Conservation (phyloP, 2,888 invertebrate genomes). For the Acronicta psi region DNA sequence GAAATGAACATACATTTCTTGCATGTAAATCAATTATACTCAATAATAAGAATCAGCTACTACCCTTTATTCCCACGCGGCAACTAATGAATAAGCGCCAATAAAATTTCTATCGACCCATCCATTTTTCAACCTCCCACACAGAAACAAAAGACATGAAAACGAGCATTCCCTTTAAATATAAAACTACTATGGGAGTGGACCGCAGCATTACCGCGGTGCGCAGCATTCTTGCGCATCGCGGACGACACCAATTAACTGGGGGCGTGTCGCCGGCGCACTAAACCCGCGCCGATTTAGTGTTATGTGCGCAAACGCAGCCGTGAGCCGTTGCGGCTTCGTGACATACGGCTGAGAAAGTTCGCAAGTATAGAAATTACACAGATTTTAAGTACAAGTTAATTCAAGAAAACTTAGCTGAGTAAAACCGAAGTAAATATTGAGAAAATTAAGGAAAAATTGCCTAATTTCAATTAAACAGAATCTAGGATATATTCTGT, state of each 20-base stretch:
- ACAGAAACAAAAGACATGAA: slow-evolving; percentile 43
- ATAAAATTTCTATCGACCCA: slow-evolving; percentile 24
- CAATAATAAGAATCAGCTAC: background rate
- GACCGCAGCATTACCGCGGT: slow-evolving; percentile 53
- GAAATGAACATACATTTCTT: background rate
- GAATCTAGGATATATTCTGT: too few relatives aligned
- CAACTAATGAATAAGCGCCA: slow-evolving; percentile 3
- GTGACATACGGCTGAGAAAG: slow-evolving; percentile 49
- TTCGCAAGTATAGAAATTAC: slow-evolving; percentile 13
- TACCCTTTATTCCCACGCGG: slow-evolving; percentile 7
- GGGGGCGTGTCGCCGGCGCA: slow-evolving; percentile 67
- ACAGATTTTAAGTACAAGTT: too few relatives aligned
- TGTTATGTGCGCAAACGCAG: slow-evolving; percentile 65
- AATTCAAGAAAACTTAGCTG: too few relatives aligned
- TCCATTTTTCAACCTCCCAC: slow-evolving; percentile 29
- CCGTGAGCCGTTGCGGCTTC: slow-evolving; percentile 26
- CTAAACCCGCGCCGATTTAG: slow-evolving; percentile 66
- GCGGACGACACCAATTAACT: slow-evolving; percentile 74
- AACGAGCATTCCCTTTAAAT: slow-evolving; percentile 46
- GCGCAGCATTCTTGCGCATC: slow-evolving; percentile 55
- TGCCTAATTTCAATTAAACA: too few relatives aligned
- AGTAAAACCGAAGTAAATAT: too few relatives aligned
- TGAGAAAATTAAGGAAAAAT: too few relatives aligned
- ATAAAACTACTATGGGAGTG: slow-evolving; percentile 36
- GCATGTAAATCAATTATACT: background rate